Conservation (phyloP, 2,888 invertebrate genomes). For the Morpho achilles region DNA sequence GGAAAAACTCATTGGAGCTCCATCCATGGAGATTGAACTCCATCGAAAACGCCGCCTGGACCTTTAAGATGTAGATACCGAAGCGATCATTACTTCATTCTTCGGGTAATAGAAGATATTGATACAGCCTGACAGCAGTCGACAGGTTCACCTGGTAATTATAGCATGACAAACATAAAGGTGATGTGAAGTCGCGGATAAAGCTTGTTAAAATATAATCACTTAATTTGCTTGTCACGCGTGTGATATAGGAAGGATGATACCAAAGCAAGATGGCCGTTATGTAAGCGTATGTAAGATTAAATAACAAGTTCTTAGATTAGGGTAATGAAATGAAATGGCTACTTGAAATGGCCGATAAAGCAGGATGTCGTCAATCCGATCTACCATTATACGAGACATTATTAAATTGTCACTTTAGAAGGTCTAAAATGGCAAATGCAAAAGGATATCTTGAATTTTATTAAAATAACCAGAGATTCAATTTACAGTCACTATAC, state of each 20-base stretch:
- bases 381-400: conserved; percentile 11
- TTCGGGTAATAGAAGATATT: too few relatives aligned
- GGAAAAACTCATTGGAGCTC: too few relatives aligned
- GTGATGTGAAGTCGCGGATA: neutral
- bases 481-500: too few relatives aligned
- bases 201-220: conserved; percentile 1
- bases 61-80: too few relatives aligned
- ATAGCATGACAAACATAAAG: too few relatives aligned
- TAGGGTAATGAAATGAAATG: conserved; percentile 19
- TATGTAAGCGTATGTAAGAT: conserved; percentile 11
- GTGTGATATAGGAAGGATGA: conserved; percentile 7
- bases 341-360: conserved; percentile 13
- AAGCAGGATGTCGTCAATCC: conserved; percentile 20
- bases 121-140: too few relatives aligned
- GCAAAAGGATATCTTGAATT: too few relatives aligned
- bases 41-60: too few relatives aligned
- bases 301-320: conserved; percentile 17
- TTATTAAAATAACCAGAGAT: too few relatives aligned
- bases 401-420: conserved; percentile 6
- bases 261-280: neutral
- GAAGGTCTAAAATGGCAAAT: neutral
- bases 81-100: too few relatives aligned
- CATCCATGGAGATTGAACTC: too few relatives aligned
- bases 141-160: too few relatives aligned
- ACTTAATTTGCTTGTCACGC: conserved; percentile 14